phyloP scores from a whole-genome alignment of 1,140 invertebrate species.

The Grapholita molesta region DNA sequence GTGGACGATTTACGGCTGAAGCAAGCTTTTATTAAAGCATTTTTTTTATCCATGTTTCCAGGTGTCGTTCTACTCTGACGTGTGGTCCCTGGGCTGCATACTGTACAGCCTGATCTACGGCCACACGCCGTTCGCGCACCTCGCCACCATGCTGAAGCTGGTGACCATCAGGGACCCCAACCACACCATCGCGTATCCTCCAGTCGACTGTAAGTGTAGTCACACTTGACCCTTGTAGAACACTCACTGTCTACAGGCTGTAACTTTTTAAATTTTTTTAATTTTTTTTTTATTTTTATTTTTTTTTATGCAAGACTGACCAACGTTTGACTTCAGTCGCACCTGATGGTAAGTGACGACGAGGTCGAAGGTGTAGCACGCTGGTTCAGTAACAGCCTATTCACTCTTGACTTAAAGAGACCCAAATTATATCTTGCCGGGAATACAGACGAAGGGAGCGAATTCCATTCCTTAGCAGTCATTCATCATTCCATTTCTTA shows the following conservation, averaged over 20 bases:
- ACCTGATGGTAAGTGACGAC: too few species aligned
- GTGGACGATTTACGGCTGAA: too few species aligned
- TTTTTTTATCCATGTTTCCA: slow-evolving; percentile 66
- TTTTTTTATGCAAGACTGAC: too few species aligned
- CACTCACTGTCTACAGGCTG: neutral
- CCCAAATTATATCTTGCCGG: too few species aligned
- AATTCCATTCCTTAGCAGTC: too few species aligned
- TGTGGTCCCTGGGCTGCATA: slow-evolving; percentile 99
- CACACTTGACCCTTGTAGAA: neutral
- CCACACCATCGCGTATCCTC: slow-evolving; percentile 87
- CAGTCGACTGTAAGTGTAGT: slow-evolving; percentile 54
- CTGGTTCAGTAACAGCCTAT: too few species aligned
- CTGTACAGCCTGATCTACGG: slow-evolving; percentile 96
- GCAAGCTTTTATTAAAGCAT: too few species aligned
- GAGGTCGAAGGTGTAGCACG: too few species aligned
- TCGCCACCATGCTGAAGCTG: slow-evolving; percentile 88
- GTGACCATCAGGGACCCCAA: slow-evolving; percentile 89
- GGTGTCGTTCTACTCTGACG: slow-evolving; percentile 96
- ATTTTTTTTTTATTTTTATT: neutral
- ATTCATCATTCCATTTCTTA: too few species aligned
- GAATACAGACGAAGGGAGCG: too few species aligned
- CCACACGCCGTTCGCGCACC: slow-evolving; percentile 93
- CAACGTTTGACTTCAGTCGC: too few species aligned
- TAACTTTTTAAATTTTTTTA: neutral
- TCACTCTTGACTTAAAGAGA: too few species aligned